These are phyloP conservation scores for Leistus spinibarbis DNA, from an alignment of 2,888 invertebrate genomes.

Conservation along the genomic window DNA sequence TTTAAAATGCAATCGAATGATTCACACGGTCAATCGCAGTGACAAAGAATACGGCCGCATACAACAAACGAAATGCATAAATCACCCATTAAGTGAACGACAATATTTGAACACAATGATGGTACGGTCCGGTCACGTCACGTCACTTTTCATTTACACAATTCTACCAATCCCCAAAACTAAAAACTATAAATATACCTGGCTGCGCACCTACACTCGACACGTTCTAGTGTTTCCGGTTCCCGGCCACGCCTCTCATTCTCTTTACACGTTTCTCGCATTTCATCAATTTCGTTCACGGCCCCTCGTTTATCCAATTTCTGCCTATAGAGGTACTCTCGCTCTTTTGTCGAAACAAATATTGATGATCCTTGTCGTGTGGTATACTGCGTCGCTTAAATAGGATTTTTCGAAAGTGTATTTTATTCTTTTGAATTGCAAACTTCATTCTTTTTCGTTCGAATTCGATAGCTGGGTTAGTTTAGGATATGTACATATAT, in stretches of 20 bases:
- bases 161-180: slow-evolving; percentile 21
- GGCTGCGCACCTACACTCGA: slow-evolving; percentile 5
- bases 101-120: slow-evolving; percentile 25
- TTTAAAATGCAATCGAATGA: not conserved
- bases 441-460: not conserved
- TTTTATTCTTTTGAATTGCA: not conserved
- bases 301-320: not conserved
- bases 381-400: not conserved
- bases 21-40: not conserved
- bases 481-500: too few species aligned
- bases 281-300: slow-evolving; percentile 32
- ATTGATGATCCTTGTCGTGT: slow-evolving; percentile 23
- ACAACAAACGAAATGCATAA: slow-evolving; percentile 4
- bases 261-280: slow-evolving; percentile 41
- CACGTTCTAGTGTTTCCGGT: slow-evolving; percentile 30
- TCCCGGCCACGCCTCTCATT: slow-evolving; percentile 31
- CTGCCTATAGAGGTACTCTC: not conserved
- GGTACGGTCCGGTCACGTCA: slow-evolving; percentile 22
- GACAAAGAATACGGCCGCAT: not conserved
- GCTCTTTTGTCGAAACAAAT: slow-evolving; percentile 19
- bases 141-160: slow-evolving; percentile 29
- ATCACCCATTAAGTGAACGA: slow-evolving; percentile 17
- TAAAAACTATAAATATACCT: slow-evolving; percentile 37
- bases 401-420: not conserved
- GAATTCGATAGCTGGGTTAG: too few species aligned